Base-by-base conservation (phyloP, 1,140 invertebrate species). In the Heliconius eleuchia region DNA sequence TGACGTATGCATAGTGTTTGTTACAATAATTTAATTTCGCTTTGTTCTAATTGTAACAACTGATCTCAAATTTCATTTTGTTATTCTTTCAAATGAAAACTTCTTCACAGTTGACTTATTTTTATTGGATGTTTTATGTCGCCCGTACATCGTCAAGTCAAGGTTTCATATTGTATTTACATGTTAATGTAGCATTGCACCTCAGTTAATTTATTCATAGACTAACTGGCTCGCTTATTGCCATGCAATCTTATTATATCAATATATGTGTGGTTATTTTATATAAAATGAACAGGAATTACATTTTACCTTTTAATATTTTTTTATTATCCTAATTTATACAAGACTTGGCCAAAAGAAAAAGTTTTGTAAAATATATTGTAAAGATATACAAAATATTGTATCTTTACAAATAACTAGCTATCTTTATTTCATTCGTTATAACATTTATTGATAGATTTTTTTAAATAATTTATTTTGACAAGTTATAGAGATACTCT, bases 121-220 rank as follows among this genome's bases (percentile, higher is more conserved):
- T 66, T 60, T 30, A 76, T 70, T 50, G 60, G 34, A 66, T 76
- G 60, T 66, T 57, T 70, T 76, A 76, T 23, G 34, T 71, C 13
- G 34, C 5, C 55, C 27, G 4, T 46, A 71, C 1, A 13, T 71
- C 66, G n/a, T 23, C 60, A 2, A 52, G n/a, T 37, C 52, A 76
- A 76, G 74, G 74, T 76, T 46, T 42, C 39, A 6, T 19, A 66
- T 57, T 16, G 34, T 42, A 46, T 66, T 66, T 46, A 50, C 39
- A 50, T 39, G 46, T 70, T 37, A 71, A 50, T 70, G 39, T 66
- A 50, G 60, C 27, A 66, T 13, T 60, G 55, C 60, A 66, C 11
- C 30, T 30, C 60, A 66, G n/a, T 27, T 66, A 66, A 66, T 66
- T 27, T 66, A 66, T 66, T 27, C n/a, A 66, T 11, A 27, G 27